phyloP scores from a whole-genome alignment of 2,797 vertebrate species.

The Potorous gilbertii region DNA sequence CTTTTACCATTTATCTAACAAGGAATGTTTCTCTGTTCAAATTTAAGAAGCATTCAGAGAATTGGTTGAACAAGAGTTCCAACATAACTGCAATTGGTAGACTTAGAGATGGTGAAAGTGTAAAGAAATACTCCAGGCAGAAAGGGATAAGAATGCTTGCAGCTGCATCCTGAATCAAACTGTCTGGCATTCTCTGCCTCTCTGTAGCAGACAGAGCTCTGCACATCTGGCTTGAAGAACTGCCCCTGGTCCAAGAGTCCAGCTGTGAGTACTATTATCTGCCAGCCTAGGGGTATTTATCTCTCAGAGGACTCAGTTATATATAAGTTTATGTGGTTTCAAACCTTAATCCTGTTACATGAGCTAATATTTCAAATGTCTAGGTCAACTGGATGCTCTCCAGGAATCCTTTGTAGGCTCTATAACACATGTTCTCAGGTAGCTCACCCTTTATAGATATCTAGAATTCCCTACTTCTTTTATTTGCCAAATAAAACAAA shows the following conservation, averaged over 20 bases:
- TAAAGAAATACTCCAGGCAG: not conserved
- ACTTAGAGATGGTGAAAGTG: not conserved
- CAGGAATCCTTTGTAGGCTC: constrained; percentile 69
- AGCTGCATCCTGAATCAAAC: not conserved
- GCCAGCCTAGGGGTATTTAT: not conserved
- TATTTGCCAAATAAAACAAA: constrained; percentile 64
- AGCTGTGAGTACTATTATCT: not conserved
- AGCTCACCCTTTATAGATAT: constrained; percentile 48
- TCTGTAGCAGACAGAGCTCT: not conserved
- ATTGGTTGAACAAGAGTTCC: not conserved
- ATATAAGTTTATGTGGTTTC: constrained; percentile 67
- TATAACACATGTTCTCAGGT: constrained; percentile 55
- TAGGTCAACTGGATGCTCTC: constrained; percentile 53
- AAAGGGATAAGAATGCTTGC: not conserved
- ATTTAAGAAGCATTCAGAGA: not conserved
- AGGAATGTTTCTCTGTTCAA: not conserved
- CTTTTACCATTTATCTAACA: not conserved
- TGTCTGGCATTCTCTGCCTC: not conserved
- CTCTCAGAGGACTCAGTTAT: not conserved
- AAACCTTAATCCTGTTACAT: constrained; percentile 63
- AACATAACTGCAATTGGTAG: not conserved
- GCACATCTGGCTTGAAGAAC: not conserved
- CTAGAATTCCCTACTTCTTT: constrained; percentile 73
- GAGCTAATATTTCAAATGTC: constrained; percentile 65
- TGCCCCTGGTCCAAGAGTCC: not conserved